Evolutionary conservation across 2,888 invertebrate genomes (phyloP).

Genomic region (Mellilla xanthometata): DNA sequence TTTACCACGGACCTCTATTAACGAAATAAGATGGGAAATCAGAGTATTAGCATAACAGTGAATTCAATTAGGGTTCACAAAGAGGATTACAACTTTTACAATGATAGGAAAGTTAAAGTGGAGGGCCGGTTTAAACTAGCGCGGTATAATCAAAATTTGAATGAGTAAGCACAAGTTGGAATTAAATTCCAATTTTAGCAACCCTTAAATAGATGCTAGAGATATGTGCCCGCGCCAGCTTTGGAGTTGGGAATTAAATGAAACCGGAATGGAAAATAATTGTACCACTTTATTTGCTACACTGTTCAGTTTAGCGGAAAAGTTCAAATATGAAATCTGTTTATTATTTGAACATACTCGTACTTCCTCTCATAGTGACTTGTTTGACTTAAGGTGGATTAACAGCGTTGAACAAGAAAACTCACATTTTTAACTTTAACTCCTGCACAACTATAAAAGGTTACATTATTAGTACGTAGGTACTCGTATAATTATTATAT

Average conservation of each 20-base stretch:
- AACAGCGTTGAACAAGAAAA: too few relatives aligned
- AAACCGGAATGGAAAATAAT: neutral
- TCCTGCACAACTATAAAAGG: too few relatives aligned
- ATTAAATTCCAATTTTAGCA: constrained; percentile 57
- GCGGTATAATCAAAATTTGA: constrained; percentile 77
- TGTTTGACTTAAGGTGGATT: too few relatives aligned
- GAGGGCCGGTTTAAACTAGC: constrained; percentile 72
- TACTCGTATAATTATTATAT: too few relatives aligned
- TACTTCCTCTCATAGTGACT: too few relatives aligned
- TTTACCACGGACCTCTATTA: constrained; percentile 81
- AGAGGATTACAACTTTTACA: constrained; percentile 83
- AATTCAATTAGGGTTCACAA: constrained; percentile 81
- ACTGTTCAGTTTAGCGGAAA: neutral
- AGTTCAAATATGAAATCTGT: neutral
- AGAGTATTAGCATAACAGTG: constrained; percentile 82
- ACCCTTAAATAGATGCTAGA: constrained; percentile 24
- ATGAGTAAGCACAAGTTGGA: constrained; percentile 66
- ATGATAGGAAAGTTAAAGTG: constrained; percentile 76
- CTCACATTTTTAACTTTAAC: too few relatives aligned
- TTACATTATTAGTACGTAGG: too few relatives aligned
- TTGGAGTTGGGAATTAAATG: constrained; percentile 1
- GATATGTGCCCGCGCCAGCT: neutral
- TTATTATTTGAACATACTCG: too few relatives aligned
- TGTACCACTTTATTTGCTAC: neutral
- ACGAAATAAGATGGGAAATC: constrained; percentile 82